Evolutionary conservation across 1,140 invertebrate species (phyloP).

Genomic region (Papilio xuthus): DNA sequence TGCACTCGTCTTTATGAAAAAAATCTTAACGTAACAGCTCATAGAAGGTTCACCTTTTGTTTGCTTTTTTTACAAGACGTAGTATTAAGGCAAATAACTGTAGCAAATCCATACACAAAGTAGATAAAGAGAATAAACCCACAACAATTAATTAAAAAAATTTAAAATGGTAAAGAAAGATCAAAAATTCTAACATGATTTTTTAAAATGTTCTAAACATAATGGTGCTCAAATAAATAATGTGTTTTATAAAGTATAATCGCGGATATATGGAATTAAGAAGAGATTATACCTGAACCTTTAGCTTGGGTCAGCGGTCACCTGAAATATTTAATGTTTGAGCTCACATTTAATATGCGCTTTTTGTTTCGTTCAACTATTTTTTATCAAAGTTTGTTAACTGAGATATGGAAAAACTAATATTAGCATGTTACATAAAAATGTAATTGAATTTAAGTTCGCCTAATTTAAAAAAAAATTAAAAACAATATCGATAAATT

Average conservation of each 20-base stretch:
- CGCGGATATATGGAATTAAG: conserved; percentile 67
- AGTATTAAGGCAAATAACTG: neutral
- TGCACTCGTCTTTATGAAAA: conserved; percentile 25
- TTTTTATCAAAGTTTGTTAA: neutral
- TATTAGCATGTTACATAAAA: no score
- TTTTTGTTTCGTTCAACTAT: neutral
- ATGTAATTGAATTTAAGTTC: no score
- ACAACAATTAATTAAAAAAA: no score
- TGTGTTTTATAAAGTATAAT: conserved; percentile 53
- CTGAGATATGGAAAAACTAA: neutral
- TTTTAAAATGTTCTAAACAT: conserved; percentile 37
- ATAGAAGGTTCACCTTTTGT: neutral
- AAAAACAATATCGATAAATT: no score
- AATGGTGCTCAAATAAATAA: conserved; percentile 51
- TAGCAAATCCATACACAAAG: neutral
- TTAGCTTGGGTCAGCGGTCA: conserved; percentile 62
- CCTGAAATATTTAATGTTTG: conserved; percentile 73
- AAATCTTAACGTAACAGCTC: conserved; percentile 4
- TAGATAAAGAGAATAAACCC: no score
- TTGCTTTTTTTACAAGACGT: neutral
- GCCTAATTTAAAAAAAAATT: no score
- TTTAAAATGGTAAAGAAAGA: no score
- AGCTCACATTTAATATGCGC: conserved; percentile 71
- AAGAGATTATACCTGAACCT: conserved; percentile 61
- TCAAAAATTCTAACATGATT: no score